These are phyloP conservation scores for Megaceryle maxima DNA, from an alignment of 2,113 vertebrate genomes.

Conservation along the genomic window DNA sequence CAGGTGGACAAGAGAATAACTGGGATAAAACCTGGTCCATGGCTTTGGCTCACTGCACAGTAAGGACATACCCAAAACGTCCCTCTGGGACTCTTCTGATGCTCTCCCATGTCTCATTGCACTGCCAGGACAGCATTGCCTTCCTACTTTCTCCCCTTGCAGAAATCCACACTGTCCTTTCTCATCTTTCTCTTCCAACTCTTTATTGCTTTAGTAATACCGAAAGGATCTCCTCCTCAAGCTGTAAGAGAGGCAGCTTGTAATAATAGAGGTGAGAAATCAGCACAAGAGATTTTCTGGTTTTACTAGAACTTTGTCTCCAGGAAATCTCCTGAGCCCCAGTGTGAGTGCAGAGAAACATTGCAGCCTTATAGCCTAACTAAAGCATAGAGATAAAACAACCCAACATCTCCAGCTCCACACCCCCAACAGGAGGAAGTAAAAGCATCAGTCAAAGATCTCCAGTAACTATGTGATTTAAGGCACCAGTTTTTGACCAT, in stretches of 20 bases:
- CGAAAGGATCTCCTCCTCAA: neutral
- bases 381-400: neutral
- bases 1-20: neutral
- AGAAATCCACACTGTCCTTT: neutral
- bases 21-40: neutral
- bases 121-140: neutral
- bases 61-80: neutral
- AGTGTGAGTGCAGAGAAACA: neutral
- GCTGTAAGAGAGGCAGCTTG: neutral
- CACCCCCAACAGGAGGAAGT: neutral
- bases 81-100: neutral
- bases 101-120: neutral
- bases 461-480: neutral
- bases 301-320: neutral
- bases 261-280: neutral
- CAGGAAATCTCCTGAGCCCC: neutral
- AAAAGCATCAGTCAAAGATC: neutral
- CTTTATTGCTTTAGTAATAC: conserved; percentile 7
- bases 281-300: neutral
- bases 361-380: neutral
- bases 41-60: neutral
- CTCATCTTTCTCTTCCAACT: neutral
- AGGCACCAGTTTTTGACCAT: neutral
- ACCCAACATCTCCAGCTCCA: neutral
- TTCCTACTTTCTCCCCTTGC: neutral